A percentile compares a stretch with the other conserved stretches of the same genome.
Conservation (phyloP, 2,888 invertebrate species). For the Sesia apiformis region DNA sequence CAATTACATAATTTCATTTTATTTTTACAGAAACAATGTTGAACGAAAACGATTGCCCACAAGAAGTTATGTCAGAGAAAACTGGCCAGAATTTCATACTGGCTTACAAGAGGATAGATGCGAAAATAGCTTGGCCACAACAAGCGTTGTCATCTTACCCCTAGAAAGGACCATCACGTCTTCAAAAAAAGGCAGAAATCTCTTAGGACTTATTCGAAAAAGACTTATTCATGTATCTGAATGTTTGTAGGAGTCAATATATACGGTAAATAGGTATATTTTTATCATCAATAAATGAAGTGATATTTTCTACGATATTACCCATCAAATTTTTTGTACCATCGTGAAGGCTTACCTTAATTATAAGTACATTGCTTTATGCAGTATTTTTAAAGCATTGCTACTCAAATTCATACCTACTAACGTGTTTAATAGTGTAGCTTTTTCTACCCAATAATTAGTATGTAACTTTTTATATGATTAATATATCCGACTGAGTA, state of each 20-base stretch:
- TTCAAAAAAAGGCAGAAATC: constrained; percentile 17
- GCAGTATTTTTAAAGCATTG: constrained; percentile 54
- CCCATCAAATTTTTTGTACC: constrained; percentile 25
- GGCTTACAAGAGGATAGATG: constrained; percentile 96
- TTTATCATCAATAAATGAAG: constrained; percentile 53
- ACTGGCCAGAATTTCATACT: constrained; percentile 90
- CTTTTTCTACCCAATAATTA: constrained; percentile 59
- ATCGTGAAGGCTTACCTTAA: constrained; percentile 35
- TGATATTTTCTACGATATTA: constrained; percentile 65
- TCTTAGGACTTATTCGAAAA: constrained; percentile 10
- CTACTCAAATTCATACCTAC: constrained; percentile 34
- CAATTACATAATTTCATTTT: neutral
- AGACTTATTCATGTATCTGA: neutral
- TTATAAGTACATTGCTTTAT: constrained; percentile 36
- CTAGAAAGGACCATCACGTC: constrained; percentile 17
- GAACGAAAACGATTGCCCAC: constrained; percentile 91
- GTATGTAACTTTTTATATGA: constrained; percentile 34
- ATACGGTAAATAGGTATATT: constrained; percentile 25
- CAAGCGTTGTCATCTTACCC: constrained; percentile 67
- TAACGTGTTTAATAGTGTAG: constrained; percentile 45
- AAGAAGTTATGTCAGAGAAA: constrained; percentile 84
- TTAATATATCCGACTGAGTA: constrained; percentile 47
- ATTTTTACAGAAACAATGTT: constrained; percentile 86
- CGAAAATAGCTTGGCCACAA: constrained; percentile 97
- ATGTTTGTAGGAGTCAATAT: neutral